Base-by-base conservation (phyloP, 2,113 vertebrate genomes). In the Elachura formosa region DNA sequence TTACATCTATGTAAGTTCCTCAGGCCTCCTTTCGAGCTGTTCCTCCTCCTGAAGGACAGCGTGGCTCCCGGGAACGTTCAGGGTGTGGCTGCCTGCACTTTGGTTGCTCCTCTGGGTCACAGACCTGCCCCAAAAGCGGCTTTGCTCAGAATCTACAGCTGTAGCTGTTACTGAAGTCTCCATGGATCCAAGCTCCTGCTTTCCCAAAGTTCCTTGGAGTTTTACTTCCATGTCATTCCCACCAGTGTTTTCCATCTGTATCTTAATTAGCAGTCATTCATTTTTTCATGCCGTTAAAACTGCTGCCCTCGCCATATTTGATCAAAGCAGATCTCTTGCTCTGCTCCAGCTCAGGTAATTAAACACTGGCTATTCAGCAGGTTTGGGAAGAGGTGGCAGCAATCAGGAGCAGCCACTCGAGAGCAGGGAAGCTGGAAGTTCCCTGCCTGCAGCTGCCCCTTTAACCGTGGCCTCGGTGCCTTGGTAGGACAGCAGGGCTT, bases 1-100 rank as follows among this genome's bases (percentile, higher is more conserved):
- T 95, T 99, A 99, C 79, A 99, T 99, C 86, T 99, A 99, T 3
- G 99, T 99, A 87, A 99, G 99, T 99, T 79, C n/a, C 40, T 15
- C 6, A 3, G 10, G 25, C 22, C 28, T 7, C n/a, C n/a, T n/a
- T n/a, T n/a, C n/a, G n/a, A n/a, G n/a, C n/a, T n/a, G n/a, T n/a
- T n/a, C n/a, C n/a, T n/a, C n/a, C n/a, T n/a, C n/a, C n/a, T n/a
- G n/a, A n/a, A n/a, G n/a, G n/a, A n/a, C n/a, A n/a, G n/a, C n/a
- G n/a, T n/a, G n/a, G n/a, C n/a, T n/a, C n/a, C n/a, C n/a, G n/a
- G n/a, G n/a, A n/a, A n/a, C n/a, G n/a, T n/a, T n/a, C n/a, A n/a
- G n/a, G n/a, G n/a, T n/a, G n/a, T n/a, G n/a, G n/a, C n/a, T n/a
- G 25, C 22, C 28, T 7, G 36, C 16, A 49, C 2, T 26, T 40